These are phyloP conservation scores for Nestor notabilis DNA, from an alignment of 2,113 vertebrate species.

Conservation along the genomic window DNA sequence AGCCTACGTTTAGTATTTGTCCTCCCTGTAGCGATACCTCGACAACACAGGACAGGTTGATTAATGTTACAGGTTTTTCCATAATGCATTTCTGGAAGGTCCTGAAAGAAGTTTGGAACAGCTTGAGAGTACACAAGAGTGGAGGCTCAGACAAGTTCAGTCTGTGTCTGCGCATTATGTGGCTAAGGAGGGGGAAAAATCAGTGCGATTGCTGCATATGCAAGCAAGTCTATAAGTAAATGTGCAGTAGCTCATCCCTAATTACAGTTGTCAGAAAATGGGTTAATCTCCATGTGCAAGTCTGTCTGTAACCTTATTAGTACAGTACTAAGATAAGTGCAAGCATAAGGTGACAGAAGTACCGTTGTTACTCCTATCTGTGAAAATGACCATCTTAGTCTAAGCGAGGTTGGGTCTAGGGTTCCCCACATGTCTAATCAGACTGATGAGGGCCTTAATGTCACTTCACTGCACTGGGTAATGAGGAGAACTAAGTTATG, in stretches of 20 bases:
- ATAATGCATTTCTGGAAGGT: neutral
- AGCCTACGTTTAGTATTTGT: neutral
- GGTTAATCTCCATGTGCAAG: neutral
- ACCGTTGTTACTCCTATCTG: accelerated
- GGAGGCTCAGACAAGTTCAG: neutral
- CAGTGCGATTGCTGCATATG: accelerated
- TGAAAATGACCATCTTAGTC: accelerated
- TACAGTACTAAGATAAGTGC: neutral
- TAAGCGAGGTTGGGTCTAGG: neutral
- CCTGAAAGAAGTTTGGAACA: neutral
- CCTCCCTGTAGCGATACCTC: neutral
- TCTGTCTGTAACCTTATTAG: neutral
- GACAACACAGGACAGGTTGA: neutral
- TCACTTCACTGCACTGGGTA: neutral
- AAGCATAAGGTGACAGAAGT: neutral
- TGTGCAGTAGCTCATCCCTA: neutral
- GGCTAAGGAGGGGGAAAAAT: neutral
- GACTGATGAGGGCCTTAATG: neutral
- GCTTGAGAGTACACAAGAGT: neutral
- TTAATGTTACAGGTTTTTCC: neutral
- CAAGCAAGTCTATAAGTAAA: neutral
- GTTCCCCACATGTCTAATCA: neutral
- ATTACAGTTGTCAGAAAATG: neutral
- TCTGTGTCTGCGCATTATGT: neutral
- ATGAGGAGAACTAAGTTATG: neutral